Base-by-base conservation (phyloP, 1,140 invertebrate genomes). In the Heterodera schachtii region DNA sequence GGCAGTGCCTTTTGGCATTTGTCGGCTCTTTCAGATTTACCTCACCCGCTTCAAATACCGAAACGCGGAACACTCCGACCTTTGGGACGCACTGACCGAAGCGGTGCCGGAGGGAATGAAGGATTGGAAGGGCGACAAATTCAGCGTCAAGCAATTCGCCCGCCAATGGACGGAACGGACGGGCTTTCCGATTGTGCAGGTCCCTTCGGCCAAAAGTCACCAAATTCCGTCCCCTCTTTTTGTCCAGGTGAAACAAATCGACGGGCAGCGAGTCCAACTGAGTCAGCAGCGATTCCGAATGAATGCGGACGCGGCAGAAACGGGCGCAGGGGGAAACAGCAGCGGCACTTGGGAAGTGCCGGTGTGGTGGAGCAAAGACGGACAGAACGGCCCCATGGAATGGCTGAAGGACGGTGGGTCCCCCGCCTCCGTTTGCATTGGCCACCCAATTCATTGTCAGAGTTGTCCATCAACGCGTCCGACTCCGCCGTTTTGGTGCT, bases 221-320 rank as follows among this genome's bases (percentile, higher is more conserved):
- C 47, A 70, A 41, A 46, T 64, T 78, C 8, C 52, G 3, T 21
- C 21, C 19, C n/a, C 43, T 75, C 49, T 77, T 41, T n/a, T 78
- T 31, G 73, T 90, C 49, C 79, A 90, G 41, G 82, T 88, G 7
- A 73, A 79, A 21, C 77, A 84, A 31, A 44, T 86, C n/a, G 87
- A 86, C 66, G 79, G 75, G 4, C 74, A 86, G 3, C 81, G 73
- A 11, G 87, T 90, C 4, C 83, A 85, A 74, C 57, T 89, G 13
- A 82, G 75, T 46, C 88, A 89, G 76, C 74, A 83, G 44, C 81
- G 88, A 69, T 89, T 89, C 78, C 90, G 90, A 71, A 81, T 90
- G 70, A 84, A 90, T 73, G 75, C 47, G n/a, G 60, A 78, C 21
- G n/a, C 66, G 21, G 67, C 19, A 31, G 64, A 77, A 60, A 31